Base-by-base conservation (phyloP, 1,140 invertebrate species). In the Sesamia nonagrioides region DNA sequence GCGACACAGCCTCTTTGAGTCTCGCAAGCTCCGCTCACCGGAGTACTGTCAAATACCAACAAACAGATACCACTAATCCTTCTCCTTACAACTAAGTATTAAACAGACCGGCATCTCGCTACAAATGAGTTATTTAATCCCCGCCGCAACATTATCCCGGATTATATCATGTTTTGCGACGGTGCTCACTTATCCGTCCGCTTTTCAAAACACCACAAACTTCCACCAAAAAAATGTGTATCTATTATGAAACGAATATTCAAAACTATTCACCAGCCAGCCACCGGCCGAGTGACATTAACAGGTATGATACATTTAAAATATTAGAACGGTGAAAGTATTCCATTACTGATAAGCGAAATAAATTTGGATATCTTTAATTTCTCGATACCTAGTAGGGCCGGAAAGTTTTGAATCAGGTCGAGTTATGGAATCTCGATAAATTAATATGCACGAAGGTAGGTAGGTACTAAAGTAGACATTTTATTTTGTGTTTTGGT, bases 121-220 rank as follows among this genome's bases (percentile, higher is more conserved):
- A 88, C 84, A 91, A 92, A 92, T 93, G 89, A 91, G 86, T 86
- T 86, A 83, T 86, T 89, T 89, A 89, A 93, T 88, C 88, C 87
- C 82, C 66, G 80, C 87, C 89, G 88, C 89, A 92, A 89, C 86
- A 90, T 89, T 89, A 91, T 85, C 86, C 82, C 74, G 88, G 90
- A 91, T 93, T 93, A 93, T 88, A 84, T 84, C 77, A 87, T 86
- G 87, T 90, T 93, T 89, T 92, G 90, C 88, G 82, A 83, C 85
- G 77, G 84, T 86, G 86, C 79, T 89, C 87, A 88, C 83, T 88
- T 88, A 71, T 86, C 83, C 84, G 84, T 78, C 80, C 61, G 63
- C 72, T 80, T 92, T 89, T 87, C 79, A 79, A 88, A 92, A 91
- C 86, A 91, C 84, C 80, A 81, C 78, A 86, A 83, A 83, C 48